Evolutionary conservation across 1,140 invertebrate species (phyloP).

Genomic region (Protaetia brevitarsis): DNA sequence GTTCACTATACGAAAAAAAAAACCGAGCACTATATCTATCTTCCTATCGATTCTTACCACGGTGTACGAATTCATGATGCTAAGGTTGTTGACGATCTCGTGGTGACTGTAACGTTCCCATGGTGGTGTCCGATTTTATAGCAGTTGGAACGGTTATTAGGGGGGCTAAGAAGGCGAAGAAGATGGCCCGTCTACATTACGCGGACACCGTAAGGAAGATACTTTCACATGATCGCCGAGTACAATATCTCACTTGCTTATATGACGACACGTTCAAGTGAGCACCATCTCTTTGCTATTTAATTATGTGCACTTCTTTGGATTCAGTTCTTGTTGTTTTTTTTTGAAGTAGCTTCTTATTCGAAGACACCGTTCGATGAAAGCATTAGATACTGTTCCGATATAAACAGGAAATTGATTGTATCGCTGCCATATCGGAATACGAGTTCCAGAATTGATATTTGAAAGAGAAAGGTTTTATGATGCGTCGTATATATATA

Average conservation of each 20-base stretch:
- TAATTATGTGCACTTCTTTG: too few relatives aligned
- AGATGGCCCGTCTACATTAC: neutral
- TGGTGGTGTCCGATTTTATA: constrained; percentile 43
- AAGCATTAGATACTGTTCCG: too few relatives aligned
- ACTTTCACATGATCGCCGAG: constrained; percentile 7
- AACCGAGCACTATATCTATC: neutral
- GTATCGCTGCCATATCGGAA: too few relatives aligned
- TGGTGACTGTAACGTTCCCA: constrained; percentile 45
- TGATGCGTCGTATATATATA: too few relatives aligned
- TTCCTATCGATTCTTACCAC: constrained; percentile 44
- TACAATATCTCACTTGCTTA: neutral
- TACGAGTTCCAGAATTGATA: too few relatives aligned
- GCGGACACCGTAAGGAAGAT: neutral
- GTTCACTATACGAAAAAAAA: neutral
- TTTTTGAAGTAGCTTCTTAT: too few relatives aligned
- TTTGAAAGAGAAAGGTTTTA: too few relatives aligned
- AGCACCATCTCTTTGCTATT: too few relatives aligned
- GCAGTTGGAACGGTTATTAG: constrained; percentile 23
- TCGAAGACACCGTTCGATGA: too few relatives aligned
- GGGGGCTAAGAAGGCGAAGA: constrained; percentile 34
- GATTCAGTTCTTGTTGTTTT: too few relatives aligned
- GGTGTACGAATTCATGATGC: constrained; percentile 49
- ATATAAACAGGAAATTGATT: too few relatives aligned
- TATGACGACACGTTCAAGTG: neutral
- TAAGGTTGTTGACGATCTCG: constrained; percentile 44